Evolutionary conservation across 2,888 invertebrate genomes (phyloP), one percentile per base, ranked within the genome.

Genomic region (Luperina nickerlii): DNA sequence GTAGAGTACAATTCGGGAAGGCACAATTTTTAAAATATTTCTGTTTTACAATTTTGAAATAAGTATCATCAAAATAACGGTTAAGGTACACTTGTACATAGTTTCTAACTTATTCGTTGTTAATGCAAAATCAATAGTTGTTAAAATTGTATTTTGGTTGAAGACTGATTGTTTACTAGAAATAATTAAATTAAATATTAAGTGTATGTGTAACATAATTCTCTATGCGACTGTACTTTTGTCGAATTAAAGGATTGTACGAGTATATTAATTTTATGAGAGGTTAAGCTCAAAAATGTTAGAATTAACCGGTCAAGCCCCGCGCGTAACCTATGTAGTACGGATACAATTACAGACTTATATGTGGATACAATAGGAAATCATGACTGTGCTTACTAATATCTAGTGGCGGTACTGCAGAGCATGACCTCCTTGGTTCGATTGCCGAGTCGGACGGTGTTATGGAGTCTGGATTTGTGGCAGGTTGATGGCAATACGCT

Each of bases 121-220:
- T 90, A 91, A 90, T 90, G 84, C 83, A 89, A 88, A 84, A 89
- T 89, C 87, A 88, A 89, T 91, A 92, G 88, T 91, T 90, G 87
- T 92, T 93, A 89, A 91, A 91, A 77, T 86, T 89, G 91, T 94
- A 93, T 95, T 96, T 96, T 96, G 93, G 95, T 96, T 96, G 93
- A 96, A 96, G 96, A 96, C 96, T 96, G 96, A 96, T 96, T 94
- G 94, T 95, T 96, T 94, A 93, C 74, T 92, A 90, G 85, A 86
- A 85, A 83, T 83, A 74, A 78, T 81, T 87, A 86, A 88, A 88
- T 67, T 78, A 75, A 67, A 51, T 83, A 68, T 78, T 78, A 78
- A 78, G 76, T 81, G 74, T 82, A 63, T 65, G 63, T 84, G 66
- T 84, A 74, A 76, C 8, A 75, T 81, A 69, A 62, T 71, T 68